Evolutionary conservation across 1,140 invertebrate species (phyloP), one percentile per base, ranked within the genome.

Genomic region (Trichonephila inaurata): DNA sequence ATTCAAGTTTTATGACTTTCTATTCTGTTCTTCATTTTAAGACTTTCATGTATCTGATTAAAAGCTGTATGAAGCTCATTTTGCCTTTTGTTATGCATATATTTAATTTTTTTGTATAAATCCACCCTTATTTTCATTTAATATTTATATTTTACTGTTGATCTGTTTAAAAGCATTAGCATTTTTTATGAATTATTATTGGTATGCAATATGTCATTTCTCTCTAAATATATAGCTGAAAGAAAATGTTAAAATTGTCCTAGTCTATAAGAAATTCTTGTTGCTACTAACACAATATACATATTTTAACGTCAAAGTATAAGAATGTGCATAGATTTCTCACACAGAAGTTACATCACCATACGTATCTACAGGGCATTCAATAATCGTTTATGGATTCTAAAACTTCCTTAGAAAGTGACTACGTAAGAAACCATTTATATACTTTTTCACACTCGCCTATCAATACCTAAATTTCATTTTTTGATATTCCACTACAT

Each of bases 271-370:
- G 58, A 85, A 83, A 60, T 58, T 24, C 44, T 51, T 85, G 60
- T 58, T 85, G 21, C 82, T 85, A 85, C 82, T 21, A 60, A 85
- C 44, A 85, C 82, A 85, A 85, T 51, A 85, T 85, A 85, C 1
- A 33, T 85, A 85, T 24, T n/a, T 85, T 58, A 51, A 85, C 44
- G 82, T 85, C 58, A 58, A 85, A 85, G 44, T 85, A 60, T 85
- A 85, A 85, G 51, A 85, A 85, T 85, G 51, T 85, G 82, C 82
- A 60, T 60, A 58, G 82, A 60, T 85, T 24, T 33, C 82, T 58
- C 12, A 14, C 72, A 21, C 18, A 77, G 72, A 33, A 77, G 72
- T 77, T 18, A 16, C 6, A 18, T 40, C 18, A 33, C 72, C 72
- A 77, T 33, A 77, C 72, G 40, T 77, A 40, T 40, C 72, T 77